A percentile compares a stretch with the other conserved stretches of the same genome.
These are phyloP conservation scores for Druon quercuslanigerum DNA, from an alignment of 1,140 invertebrate genomes.

Conservation along the genomic window DNA sequence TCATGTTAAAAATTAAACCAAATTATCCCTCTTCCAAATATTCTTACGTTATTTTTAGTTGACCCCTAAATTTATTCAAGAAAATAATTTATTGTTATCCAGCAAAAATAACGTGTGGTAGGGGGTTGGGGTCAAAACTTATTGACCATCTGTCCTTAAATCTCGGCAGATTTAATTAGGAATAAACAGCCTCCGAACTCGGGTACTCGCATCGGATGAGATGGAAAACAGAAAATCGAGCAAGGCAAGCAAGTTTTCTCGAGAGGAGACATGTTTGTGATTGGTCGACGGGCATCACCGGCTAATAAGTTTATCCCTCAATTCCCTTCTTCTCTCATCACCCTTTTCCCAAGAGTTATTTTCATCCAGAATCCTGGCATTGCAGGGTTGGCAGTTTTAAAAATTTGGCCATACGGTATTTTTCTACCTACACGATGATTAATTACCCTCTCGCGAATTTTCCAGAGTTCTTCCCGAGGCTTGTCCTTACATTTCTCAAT, in stretches of 20 bases:
- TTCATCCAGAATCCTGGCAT: not conserved
- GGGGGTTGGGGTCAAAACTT: too few relatives aligned
- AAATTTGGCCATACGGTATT: slow-evolving; percentile 49
- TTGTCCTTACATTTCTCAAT: slow-evolving; percentile 45
- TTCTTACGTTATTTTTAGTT: too few relatives aligned
- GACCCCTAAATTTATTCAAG: too few relatives aligned
- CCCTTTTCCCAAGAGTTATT: not conserved
- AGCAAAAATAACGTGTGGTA: too few relatives aligned
- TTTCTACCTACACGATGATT: slow-evolving; percentile 53
- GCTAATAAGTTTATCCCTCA: slow-evolving; percentile 29
- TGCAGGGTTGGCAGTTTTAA: slow-evolving; percentile 24
- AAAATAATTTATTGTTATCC: too few relatives aligned
- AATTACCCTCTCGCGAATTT: slow-evolving; percentile 41
- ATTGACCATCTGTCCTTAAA: too few relatives aligned
- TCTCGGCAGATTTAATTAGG: not conserved
- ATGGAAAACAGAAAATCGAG: slow-evolving; percentile 40
- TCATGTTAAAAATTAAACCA: too few relatives aligned
- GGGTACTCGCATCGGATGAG: not conserved
- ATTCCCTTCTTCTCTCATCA: not conserved
- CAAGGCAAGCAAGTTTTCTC: slow-evolving; percentile 42
- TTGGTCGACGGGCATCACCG: slow-evolving; percentile 15
- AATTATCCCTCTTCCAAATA: too few relatives aligned
- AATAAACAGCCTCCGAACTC: not conserved
- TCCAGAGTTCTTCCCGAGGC: slow-evolving; percentile 38
- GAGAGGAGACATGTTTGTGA: slow-evolving; percentile 34